A percentile compares a stretch with the other conserved stretches of the same genome.
Conservation (phyloP, 2,113 vertebrate genomes). For the Panthera uncia region DNA sequence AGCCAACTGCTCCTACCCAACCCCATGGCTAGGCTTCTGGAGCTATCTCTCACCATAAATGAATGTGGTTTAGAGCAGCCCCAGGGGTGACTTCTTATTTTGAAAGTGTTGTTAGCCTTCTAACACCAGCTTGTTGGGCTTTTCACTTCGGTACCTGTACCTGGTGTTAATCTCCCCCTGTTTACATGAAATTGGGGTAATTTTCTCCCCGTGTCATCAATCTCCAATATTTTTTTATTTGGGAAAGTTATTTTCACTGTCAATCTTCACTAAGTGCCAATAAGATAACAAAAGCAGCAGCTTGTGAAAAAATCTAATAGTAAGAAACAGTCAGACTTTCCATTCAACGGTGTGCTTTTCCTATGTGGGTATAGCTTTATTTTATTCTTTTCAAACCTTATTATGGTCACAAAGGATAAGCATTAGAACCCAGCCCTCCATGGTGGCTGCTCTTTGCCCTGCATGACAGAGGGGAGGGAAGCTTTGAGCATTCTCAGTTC, state of each 20-base stretch:
- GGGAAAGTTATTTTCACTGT: background rate
- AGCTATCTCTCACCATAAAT: background rate
- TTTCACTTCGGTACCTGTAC: background rate
- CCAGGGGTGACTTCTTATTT: background rate
- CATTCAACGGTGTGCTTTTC: background rate
- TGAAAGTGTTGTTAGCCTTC: background rate
- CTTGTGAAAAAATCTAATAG: background rate
- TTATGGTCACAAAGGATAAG: background rate
- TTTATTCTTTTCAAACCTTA: constrained; percentile 20
- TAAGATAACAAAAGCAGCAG: constrained; percentile 24
- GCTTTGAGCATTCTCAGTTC: background rate
- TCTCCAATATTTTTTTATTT: constrained; percentile 3
- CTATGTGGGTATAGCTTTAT: background rate
- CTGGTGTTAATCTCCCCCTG: background rate
- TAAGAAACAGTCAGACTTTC: background rate
- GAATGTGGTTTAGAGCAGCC: background rate
- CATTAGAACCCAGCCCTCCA: background rate
- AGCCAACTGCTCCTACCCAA: background rate
- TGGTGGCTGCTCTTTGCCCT: background rate
- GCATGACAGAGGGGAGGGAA: background rate
- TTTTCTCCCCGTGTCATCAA: constrained; percentile 7
- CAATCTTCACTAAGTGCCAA: background rate
- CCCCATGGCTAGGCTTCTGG: background rate
- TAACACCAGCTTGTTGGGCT: background rate
- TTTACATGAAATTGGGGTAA: background rate